Evolutionary conservation across 2,888 invertebrate species (phyloP), one percentile per base, ranked within the genome.

Genomic region (Odontothrips loti): DNA sequence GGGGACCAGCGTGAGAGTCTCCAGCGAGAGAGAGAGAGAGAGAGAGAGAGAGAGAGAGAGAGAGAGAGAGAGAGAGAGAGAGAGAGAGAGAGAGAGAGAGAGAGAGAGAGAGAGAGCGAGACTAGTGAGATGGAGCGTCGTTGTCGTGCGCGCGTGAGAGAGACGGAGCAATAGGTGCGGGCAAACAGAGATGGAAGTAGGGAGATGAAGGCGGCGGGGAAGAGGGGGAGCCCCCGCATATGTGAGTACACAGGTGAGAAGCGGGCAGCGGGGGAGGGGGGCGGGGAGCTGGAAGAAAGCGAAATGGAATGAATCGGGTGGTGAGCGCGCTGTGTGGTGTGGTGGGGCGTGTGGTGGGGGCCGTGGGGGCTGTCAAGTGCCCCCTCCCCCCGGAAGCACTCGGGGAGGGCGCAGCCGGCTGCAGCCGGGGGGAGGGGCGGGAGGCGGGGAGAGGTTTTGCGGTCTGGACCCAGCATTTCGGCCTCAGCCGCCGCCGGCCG

Each of bases 1-100:
- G 34, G 58, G 68, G 68, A 23, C 68, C 68, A 75, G 68, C 68
- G 68, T 75, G 68, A 75, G 68, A 75, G 68, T 75, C 68, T 75
- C 68, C 68, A 75, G 68, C 9, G 23, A 9, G 68, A 27, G 23
- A 23, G 23, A 23, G 68, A 23, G n/a, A n/a, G 68, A 11, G n/a
- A n/a, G 68, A 3, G n/a, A 23, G 68, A n/a, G n/a, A 8, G 23
- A 68, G 4, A 8, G 51, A 51, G 51, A 8, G 51, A 6, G 51
- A 8, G 48, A 48, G 48, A 48, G 48, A 15, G 48, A 20, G 63
- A n/a, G 20, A 20, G 63, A 23, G n/a, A 2, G 68, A 23, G n/a
- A n/a, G 68, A 23, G 68, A 63, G 63, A 68, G 68, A 68, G n/a
- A 11, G 68, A n/a, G 11, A n/a, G 68, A 9, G n/a, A 68, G 27